Evolutionary conservation across 2,113 vertebrate genomes (phyloP).

Genomic region (Nipponia nippon): DNA sequence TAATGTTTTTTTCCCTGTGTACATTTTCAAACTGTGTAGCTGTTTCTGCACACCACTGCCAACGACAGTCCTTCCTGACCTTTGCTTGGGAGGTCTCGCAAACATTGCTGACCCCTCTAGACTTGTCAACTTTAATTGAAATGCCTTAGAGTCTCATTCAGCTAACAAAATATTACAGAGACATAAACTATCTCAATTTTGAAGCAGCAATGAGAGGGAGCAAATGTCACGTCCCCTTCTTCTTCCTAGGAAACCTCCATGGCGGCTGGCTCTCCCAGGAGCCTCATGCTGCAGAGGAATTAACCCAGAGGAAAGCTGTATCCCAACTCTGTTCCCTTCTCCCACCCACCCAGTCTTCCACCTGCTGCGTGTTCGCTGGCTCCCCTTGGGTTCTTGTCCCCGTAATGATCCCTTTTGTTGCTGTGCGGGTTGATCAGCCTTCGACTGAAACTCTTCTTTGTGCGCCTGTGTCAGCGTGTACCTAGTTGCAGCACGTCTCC

Average conservation of each 20-base stretch:
- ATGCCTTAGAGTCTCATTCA: background rate
- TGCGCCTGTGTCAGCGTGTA: accelerated
- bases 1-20: accelerated
- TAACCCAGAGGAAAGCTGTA: background rate
- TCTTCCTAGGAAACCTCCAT: background rate
- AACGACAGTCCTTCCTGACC: background rate
- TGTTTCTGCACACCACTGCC: background rate
- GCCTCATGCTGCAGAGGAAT: accelerated
- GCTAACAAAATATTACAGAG: background rate
- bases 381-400: background rate
- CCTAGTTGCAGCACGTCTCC: too few species aligned
- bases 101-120: background rate
- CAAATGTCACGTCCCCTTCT: background rate
- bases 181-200: background rate
- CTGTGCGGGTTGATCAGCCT: accelerated
- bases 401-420: background rate
- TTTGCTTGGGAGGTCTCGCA: background rate
- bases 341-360: background rate
- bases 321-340: background rate
- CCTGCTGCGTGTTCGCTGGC: accelerated
- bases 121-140: background rate
- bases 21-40: background rate
- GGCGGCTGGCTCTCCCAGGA: background rate
- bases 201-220: background rate
- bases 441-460: background rate